Conservation (phyloP, 2,797 vertebrate species). For the Lindbergichthys nudifrons region DNA sequence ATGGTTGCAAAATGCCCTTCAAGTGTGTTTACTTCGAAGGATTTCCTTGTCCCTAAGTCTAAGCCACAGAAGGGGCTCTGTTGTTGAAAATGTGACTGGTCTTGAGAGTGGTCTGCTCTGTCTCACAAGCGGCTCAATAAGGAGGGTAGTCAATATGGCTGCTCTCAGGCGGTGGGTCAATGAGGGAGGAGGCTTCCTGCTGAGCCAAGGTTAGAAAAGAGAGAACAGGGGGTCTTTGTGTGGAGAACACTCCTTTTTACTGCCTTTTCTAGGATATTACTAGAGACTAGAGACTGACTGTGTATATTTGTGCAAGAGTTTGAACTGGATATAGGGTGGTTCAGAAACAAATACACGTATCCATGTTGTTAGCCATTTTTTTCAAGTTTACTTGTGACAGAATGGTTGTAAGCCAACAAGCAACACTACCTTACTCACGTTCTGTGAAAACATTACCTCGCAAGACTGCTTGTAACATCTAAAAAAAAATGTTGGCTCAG, state of each 20-base stretch:
- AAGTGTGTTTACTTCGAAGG: conserved; percentile 27
- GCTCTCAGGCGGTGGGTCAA: conserved; percentile 58
- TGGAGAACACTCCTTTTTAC: conserved; percentile 36
- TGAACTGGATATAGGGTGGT: conserved; percentile 1
- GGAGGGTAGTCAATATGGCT: conserved; percentile 69
- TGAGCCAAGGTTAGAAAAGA: conserved; percentile 62
- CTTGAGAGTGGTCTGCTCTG: conserved; percentile 61
- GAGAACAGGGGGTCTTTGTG: conserved; percentile 80
- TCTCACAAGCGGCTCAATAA: conserved; percentile 73
- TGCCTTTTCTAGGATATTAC: conserved; percentile 25
- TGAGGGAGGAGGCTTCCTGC: conserved; percentile 73
- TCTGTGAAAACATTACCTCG: conserved; percentile 14
- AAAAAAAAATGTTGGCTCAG: conserved; percentile 31
- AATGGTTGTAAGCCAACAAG: conserved; percentile 7
- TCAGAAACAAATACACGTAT: conserved; percentile 23
- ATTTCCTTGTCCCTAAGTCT: conserved; percentile 18
- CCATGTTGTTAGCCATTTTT: neutral
- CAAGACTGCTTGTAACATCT: conserved; percentile 18
- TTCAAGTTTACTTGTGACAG: neutral
- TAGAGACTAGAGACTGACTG: conserved; percentile 14
- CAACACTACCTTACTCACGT: neutral
- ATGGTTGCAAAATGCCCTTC: neutral
- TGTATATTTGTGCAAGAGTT: conserved; percentile 8
- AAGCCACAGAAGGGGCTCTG: conserved; percentile 57
- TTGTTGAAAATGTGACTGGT: conserved; percentile 47